phyloP scores from a whole-genome alignment of 92 coral and sea anemone species.

The Epizoanthus scotinus region DNA sequence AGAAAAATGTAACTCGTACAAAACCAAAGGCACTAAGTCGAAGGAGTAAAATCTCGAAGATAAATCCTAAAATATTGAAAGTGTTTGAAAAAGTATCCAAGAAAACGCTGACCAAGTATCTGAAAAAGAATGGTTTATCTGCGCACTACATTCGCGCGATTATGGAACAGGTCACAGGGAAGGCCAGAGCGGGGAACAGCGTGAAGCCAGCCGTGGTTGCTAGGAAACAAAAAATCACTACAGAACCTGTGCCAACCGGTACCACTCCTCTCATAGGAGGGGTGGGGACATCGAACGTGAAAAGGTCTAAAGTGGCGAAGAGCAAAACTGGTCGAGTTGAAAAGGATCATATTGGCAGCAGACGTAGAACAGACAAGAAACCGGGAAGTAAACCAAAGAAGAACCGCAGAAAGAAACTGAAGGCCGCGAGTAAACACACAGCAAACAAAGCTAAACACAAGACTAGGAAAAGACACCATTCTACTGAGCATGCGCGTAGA shows the following conservation, averaged over 20 bases:
- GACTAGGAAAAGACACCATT: neutral
- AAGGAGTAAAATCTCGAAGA: neutral
- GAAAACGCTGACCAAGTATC: conserved; percentile 14
- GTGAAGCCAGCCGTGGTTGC: neutral
- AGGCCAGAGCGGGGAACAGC: neutral
- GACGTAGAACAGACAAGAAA: neutral
- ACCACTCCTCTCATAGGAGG: no score
- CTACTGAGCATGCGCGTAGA: neutral
- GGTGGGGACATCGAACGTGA: neutral
- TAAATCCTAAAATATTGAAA: conserved; percentile 8
- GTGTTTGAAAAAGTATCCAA: conserved; percentile 16
- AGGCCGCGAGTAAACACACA: neutral
- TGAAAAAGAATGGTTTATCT: conserved; percentile 30
- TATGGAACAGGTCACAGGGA: conserved; percentile 1
- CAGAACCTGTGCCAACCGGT: no score
- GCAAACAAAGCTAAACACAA: conserved; percentile 8
- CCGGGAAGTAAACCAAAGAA: neutral
- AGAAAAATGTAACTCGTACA: neutral
- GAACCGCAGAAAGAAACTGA: neutral
- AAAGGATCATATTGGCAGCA: neutral
- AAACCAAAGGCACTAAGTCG: no score
- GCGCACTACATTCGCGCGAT: neutral
- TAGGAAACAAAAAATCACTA: neutral
- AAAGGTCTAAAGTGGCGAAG: neutral
- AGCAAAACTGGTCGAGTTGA: neutral